phyloP scores from a whole-genome alignment of 2,113 vertebrate genomes.

The Euleptes europaea region DNA sequence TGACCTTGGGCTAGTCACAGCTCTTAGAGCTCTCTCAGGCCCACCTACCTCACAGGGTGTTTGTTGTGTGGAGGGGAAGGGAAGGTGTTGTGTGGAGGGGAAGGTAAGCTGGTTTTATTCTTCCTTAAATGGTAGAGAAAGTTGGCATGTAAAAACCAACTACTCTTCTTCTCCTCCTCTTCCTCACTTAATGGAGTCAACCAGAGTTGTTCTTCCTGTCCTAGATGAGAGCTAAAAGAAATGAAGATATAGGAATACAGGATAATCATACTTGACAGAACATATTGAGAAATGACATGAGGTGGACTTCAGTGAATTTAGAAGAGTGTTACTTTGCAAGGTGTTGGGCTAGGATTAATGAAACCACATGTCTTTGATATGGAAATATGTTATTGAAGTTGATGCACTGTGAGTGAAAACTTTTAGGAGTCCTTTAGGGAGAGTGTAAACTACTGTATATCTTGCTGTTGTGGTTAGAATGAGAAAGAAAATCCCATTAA shows the following conservation, averaged over 20 bases:
- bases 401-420: constrained; percentile 55
- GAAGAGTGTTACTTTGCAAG: constrained; percentile 3
- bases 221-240: constrained; percentile 35
- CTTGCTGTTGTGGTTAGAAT: constrained; percentile 78
- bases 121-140: too few species aligned
- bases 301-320: neutral
- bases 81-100: too few species aligned
- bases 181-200: too few species aligned
- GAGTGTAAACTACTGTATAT: constrained; percentile 54
- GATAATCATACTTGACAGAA: constrained; percentile 59
- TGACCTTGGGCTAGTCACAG: too few species aligned
- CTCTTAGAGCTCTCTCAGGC: too few species aligned
- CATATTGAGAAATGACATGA: constrained; percentile 49
- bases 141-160: too few species aligned
- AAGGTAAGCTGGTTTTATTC: too few species aligned
- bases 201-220: too few species aligned
- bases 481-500: constrained; percentile 75
- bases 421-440: constrained; percentile 8
- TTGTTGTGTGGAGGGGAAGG: too few species aligned
- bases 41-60: too few species aligned
- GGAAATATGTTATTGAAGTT: constrained; percentile 65
- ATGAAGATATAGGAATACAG: constrained; percentile 44
- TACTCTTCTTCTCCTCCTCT: too few species aligned
- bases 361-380: constrained; percentile 56
- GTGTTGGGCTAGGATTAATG: constrained; percentile 53